These are phyloP conservation scores for Pseudanteris insignis DNA, from an alignment of 2,888 invertebrate species.

Conservation along the genomic window DNA sequence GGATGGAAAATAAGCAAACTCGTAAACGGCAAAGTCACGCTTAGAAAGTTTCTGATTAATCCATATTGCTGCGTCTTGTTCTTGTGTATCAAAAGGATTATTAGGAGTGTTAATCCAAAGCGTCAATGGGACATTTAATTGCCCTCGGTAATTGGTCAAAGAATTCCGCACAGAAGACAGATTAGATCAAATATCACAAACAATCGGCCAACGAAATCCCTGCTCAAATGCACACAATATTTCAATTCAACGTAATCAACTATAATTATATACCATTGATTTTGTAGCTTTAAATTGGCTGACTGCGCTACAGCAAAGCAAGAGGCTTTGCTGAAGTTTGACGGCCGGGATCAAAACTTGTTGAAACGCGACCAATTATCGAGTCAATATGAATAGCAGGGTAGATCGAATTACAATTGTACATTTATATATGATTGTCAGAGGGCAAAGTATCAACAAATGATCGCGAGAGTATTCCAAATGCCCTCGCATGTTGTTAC, in stretches of 20 bases:
- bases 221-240: constrained; percentile 2
- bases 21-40: no score
- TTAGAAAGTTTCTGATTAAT: neutral
- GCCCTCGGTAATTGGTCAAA: constrained; percentile 5
- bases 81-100: neutral
- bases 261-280: neutral
- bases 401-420: no score
- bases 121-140: constrained; percentile 2
- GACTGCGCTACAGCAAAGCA: no score
- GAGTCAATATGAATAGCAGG: no score
- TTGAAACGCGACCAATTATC: no score
- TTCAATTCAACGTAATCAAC: constrained; percentile 1
- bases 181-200: constrained; percentile 2
- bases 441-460: no score
- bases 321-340: no score
- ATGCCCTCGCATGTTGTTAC: no score
- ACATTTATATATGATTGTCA: no score
- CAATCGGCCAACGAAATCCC: neutral
- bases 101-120: constrained; percentile 1
- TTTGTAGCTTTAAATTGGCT: constrained; percentile 1
- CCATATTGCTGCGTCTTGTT: neutral
- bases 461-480: no score
- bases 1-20: no score
- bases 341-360: no score
- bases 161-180: neutral